Evolutionary conservation across 2,888 invertebrate species (phyloP).

Genomic region (Pandemis heparana): DNA sequence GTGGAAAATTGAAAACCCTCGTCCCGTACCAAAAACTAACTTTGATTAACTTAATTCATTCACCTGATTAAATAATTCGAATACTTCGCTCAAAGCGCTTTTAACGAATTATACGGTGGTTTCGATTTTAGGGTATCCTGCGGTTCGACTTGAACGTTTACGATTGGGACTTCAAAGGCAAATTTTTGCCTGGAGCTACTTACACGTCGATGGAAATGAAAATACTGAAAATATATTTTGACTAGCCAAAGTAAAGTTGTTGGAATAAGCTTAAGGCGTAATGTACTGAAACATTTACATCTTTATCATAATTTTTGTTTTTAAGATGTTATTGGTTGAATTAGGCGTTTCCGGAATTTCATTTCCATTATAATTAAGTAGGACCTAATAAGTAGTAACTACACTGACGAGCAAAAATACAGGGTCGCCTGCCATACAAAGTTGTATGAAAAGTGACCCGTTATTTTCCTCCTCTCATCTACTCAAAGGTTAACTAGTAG

Average conservation of each 20-base stretch:
- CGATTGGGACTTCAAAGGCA: neutral
- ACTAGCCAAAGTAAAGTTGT: neutral
- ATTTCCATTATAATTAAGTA: no score
- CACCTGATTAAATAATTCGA: constrained; percentile 63
- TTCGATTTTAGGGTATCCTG: constrained; percentile 33
- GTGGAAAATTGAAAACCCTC: constrained; percentile 77
- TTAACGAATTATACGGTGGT: constrained; percentile 26
- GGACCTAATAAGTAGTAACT: no score
- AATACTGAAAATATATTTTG: neutral
- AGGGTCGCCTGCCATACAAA: no score
- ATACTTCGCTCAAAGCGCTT: constrained; percentile 44
- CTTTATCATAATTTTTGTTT: no score
- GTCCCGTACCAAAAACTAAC: constrained; percentile 60
- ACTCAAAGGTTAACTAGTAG: no score
- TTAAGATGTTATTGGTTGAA: no score
- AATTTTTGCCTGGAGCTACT: neutral
- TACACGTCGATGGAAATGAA: neutral
- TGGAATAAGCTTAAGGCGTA: neutral
- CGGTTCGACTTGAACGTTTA: neutral
- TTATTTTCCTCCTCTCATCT: no score
- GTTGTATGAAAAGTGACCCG: no score
- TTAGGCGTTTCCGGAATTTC: no score
- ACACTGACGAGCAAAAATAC: no score
- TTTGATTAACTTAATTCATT: constrained; percentile 68
- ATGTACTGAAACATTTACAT: neutral